A percentile compares a stretch with the other conserved stretches of the same genome.
Evolutionary conservation across 2,888 invertebrate genomes (phyloP).

Genomic region (Dynastes maya): DNA sequence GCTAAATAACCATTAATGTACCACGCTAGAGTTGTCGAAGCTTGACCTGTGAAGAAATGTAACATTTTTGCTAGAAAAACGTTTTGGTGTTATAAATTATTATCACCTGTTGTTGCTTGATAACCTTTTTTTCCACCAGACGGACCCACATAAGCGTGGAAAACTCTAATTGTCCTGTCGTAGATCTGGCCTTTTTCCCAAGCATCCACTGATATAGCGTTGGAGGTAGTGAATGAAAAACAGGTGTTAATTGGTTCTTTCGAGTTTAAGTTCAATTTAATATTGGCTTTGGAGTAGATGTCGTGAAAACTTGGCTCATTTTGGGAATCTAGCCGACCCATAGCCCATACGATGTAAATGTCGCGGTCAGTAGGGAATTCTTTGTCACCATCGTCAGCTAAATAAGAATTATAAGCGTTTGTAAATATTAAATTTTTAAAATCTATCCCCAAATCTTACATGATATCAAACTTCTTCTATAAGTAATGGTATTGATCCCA

Average conservation of each 20-base stretch:
- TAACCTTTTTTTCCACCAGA: slow-evolving; percentile 87
- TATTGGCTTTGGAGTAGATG: slow-evolving; percentile 81
- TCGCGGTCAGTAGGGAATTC: slow-evolving; percentile 78
- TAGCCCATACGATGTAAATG: slow-evolving; percentile 85
- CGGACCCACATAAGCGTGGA: slow-evolving; percentile 88
- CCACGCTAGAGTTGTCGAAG: slow-evolving; percentile 86
- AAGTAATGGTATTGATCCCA: slow-evolving; percentile 86
- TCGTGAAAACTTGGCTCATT: slow-evolving; percentile 90
- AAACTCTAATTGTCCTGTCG: slow-evolving; percentile 82
- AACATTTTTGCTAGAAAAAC: background rate
- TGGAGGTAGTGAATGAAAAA: slow-evolving; percentile 78
- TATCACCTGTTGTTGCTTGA: slow-evolving; percentile 76
- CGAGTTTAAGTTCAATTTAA: slow-evolving; percentile 78
- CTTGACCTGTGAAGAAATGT: slow-evolving; percentile 71
- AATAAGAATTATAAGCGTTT: background rate
- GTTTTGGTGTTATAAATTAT: background rate
- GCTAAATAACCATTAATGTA: slow-evolving; percentile 93
- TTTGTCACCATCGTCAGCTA: slow-evolving; percentile 86
- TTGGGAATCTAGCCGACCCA: slow-evolving; percentile 84
- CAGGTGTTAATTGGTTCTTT: slow-evolving; percentile 81
- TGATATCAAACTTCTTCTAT: slow-evolving; percentile 82
- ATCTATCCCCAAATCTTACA: slow-evolving; percentile 71
- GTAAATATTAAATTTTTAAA: background rate
- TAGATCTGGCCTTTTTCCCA: slow-evolving; percentile 80
- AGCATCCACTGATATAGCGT: slow-evolving; percentile 65